A percentile compares a stretch with the other conserved stretches of the same genome.
Evolutionary conservation across 2,113 vertebrate genomes (phyloP).

Genomic region (Podarcis cretensis): DNA sequence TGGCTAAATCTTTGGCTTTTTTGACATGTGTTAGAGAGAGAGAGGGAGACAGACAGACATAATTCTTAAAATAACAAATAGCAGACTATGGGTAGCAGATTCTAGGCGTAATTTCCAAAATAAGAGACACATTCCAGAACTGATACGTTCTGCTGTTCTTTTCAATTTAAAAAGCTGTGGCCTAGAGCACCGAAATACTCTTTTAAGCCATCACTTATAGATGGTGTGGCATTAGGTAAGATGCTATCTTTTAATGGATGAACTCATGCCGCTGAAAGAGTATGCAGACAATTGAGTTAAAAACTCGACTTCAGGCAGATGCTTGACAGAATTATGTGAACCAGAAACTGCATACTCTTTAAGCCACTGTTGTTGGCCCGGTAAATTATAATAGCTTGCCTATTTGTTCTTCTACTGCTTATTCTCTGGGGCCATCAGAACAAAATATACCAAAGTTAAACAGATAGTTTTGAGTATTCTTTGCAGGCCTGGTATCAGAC

Average conservation of each 20-base stretch:
- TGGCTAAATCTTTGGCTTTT: too few relatives aligned
- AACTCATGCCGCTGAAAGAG: background rate
- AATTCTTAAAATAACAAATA: background rate
- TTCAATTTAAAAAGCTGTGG: background rate
- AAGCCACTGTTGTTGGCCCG: background rate
- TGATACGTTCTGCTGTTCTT: background rate
- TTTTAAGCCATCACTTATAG: background rate
- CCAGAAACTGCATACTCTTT: background rate
- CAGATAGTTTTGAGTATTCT: background rate
- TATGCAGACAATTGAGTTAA: background rate
- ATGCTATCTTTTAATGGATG: conserved; percentile 8
- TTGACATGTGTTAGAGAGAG: too few relatives aligned
- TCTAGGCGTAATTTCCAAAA: background rate
- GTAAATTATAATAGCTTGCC: background rate
- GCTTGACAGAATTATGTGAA: background rate
- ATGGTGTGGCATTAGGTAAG: background rate
- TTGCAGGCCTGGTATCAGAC: background rate
- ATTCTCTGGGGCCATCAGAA: background rate
- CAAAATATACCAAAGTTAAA: background rate
- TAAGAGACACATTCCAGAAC: background rate
- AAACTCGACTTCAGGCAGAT: background rate
- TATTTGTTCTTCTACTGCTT: background rate
- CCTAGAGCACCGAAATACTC: background rate
- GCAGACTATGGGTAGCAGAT: too few relatives aligned
- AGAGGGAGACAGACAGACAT: too few relatives aligned